Base-by-base conservation (phyloP, 2,888 invertebrate species). In the Drosophila rellima region DNA sequence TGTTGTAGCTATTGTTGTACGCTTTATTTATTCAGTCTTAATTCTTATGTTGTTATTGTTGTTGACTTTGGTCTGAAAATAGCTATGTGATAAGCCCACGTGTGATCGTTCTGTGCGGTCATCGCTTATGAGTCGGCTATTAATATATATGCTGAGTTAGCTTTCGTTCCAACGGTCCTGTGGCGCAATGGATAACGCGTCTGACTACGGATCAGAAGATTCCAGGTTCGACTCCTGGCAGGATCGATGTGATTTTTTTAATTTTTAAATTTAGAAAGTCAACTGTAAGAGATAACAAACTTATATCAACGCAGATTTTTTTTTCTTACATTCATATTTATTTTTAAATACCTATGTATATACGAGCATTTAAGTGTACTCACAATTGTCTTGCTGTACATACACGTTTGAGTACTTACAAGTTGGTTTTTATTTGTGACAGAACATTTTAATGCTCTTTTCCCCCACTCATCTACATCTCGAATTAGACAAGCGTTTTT, bases 171-270 rank as follows among this genome's bases (percentile, higher is more conserved):
- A 60, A 1, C 74, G 91, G 91, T 91, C 91, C 90, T 91, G 91
- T 91, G 91, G 91, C 91, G 91, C 91, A 91, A 91, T 91, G 91
- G 91, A 91, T 91, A 91, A 91, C 91, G 91, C 91, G 91, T 91
- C 91, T 91, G 91, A 91, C 91, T 91, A 91, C 91, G 91, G 91
- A 91, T 91, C 91, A 91, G 91, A 91, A 91, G 92, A 91, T 91
- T 91, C 92, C 91, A 91, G 91, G 92, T 91, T 91, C 91, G 91
- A 91, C 91, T 91, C 92, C 92, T 90, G 91, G 90, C 90, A 90
- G 90, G 91, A 90, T 90, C 91, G 90, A 59, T 44, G 0, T 0
- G 23, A 44, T 33, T 57, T 74, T 40, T 10, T 37, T 54, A 6
- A 11, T 35, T 45, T 40, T 40, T 20, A n/a, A 11, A 17, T 35